Evolutionary conservation across 2,888 invertebrate species (phyloP).

Genomic region (Brenthis daphne): DNA sequence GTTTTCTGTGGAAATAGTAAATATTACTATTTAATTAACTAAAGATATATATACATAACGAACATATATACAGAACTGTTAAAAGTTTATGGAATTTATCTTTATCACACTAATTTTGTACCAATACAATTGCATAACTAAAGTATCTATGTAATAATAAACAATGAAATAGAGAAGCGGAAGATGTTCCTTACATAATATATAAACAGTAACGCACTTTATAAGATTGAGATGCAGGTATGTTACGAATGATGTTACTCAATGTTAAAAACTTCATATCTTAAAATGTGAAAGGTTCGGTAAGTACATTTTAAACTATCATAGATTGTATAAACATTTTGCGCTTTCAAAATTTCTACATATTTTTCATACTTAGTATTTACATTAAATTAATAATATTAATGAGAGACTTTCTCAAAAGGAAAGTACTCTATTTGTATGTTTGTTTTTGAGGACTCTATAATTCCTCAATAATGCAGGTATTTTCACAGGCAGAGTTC

Average conservation of each 20-base stretch:
- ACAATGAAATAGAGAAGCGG: conserved; percentile 33
- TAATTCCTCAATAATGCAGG: no score
- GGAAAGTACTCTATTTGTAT: no score
- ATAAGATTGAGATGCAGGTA: conserved; percentile 8
- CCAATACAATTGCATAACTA: conserved; percentile 6
- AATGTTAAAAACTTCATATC: not conserved
- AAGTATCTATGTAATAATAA: conserved; percentile 5
- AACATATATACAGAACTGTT: not conserved
- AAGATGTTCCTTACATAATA: conserved; percentile 42
- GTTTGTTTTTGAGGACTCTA: no score
- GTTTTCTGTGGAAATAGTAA: no score
- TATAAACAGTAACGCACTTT: conserved; percentile 36
- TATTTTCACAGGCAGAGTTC: no score
- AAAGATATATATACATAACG: not conserved
- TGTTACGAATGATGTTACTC: conserved; percentile 1
- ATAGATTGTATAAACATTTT: conserved; percentile 1
- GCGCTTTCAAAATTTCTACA: not conserved
- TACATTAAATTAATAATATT: no score
- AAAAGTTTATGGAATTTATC: not conserved
- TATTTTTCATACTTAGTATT: no score
- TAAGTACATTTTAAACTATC: not conserved
- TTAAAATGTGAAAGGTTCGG: conserved; percentile 10
- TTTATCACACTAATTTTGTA: not conserved
- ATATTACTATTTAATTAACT: not conserved
- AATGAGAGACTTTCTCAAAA: no score